Evolutionary conservation across 1,140 invertebrate species (phyloP).

Genomic region (Aporrectodea caliginosa): DNA sequence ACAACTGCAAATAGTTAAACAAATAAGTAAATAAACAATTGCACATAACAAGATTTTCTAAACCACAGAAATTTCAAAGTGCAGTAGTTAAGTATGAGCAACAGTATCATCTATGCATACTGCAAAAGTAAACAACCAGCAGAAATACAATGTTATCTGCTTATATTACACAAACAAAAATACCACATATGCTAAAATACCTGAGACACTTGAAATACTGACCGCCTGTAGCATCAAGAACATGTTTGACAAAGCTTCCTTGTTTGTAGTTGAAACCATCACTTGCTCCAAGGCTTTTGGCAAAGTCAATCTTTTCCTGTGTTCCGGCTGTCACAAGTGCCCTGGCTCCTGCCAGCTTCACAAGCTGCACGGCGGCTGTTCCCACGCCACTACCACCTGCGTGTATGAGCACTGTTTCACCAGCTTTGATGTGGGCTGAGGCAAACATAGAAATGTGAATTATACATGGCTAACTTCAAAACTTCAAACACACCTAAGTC

Average conservation of each 20-base stretch:
- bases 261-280: conserved; percentile 52
- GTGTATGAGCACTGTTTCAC: conserved; percentile 50
- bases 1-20: not conserved
- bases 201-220: no score
- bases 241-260: conserved; percentile 41
- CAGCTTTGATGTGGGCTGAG: conserved; percentile 40
- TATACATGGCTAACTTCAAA: not conserved
- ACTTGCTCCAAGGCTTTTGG: conserved; percentile 43
- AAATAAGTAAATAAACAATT: not conserved
- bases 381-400: conserved; percentile 55
- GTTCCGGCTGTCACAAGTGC: conserved; percentile 50
- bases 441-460: not conserved
- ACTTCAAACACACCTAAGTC: not conserved
- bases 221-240: conserved; percentile 43
- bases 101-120: not conserved
- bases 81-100: not conserved
- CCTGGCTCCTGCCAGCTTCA: conserved; percentile 39
- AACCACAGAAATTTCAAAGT: not conserved
- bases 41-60: not conserved
- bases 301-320: conserved; percentile 44
- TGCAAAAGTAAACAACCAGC: not conserved
- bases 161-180: no score
- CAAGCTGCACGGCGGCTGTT: conserved; percentile 51
- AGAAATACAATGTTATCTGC: no score
- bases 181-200: not conserved